Evolutionary conservation across 92 coral and sea anemone genomes (phyloP).

Genomic region (Plumapathes pennacea): DNA sequence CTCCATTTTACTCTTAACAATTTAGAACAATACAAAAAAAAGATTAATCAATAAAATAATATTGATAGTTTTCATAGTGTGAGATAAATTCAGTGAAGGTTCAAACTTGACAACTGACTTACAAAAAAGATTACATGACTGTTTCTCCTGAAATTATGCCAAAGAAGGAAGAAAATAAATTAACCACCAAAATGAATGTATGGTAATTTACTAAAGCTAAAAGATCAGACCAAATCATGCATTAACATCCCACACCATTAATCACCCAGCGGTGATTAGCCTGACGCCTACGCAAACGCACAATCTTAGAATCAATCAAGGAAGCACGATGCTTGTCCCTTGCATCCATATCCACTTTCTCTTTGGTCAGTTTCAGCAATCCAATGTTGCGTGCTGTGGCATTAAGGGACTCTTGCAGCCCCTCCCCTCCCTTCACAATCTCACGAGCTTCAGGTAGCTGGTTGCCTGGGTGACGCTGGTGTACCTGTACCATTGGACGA

Average conservation of each 20-base stretch:
- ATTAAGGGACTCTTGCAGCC: slow-evolving; percentile 88
- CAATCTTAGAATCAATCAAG: slow-evolving; percentile 77
- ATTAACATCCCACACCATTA: slow-evolving; percentile 71
- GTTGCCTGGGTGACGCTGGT: slow-evolving; percentile 98
- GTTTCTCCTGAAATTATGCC: no score
- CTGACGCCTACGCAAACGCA: slow-evolving; percentile 87
- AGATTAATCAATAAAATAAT: no score
- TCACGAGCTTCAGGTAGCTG: slow-evolving; percentile 96
- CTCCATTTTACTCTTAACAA: no score
- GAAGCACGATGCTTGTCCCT: slow-evolving; percentile 88
- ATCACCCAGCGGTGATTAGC: slow-evolving; percentile 95
- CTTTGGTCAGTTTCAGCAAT: slow-evolving; percentile 73
- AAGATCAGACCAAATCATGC: no score
- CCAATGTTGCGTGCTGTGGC: slow-evolving; percentile 97
- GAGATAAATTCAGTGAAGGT: no score
- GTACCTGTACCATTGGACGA: slow-evolving; percentile 82
- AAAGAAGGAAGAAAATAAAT: no score
- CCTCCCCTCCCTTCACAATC: slow-evolving; percentile 82
- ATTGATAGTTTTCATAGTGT: no score
- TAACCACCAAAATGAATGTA: no score
- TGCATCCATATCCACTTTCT: slow-evolving; percentile 89
- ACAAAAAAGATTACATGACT: no score
- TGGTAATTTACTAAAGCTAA: no score
- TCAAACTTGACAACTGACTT: no score
- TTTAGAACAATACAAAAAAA: no score